phyloP scores from a whole-genome alignment of 1,140 invertebrate genomes.

The Diuraphis noxia region DNA sequence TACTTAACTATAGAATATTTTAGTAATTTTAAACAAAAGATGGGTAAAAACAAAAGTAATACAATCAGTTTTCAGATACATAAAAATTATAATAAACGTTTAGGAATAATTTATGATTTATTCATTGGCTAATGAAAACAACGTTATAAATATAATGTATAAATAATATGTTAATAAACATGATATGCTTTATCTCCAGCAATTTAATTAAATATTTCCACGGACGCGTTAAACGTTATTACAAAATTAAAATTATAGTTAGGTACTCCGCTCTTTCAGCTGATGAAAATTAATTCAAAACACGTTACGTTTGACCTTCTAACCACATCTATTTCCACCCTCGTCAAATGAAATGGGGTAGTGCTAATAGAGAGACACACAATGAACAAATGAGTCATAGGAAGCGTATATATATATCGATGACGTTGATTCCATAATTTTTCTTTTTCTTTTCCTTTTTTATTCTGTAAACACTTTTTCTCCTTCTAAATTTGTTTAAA shows the following conservation, averaged over 20 bases:
- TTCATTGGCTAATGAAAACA: neutral
- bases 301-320: conserved; percentile 29
- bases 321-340: conserved; percentile 44
- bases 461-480: too few species aligned
- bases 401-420: neutral
- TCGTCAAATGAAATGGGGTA: neutral
- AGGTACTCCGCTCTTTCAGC: neutral
- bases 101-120: neutral
- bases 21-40: neutral
- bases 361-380: conserved; percentile 47
- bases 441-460: too few species aligned
- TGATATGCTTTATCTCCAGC: neutral
- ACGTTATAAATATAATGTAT: neutral
- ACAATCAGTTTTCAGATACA: neutral
- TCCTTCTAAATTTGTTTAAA: too few species aligned
- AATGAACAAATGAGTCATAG: conserved; percentile 42
- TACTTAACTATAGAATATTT: neutral
- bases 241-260: conserved; percentile 7
- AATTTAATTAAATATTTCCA: conserved; percentile 28
- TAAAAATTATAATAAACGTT: neutral
- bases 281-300: conserved; percentile 29
- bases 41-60: neutral
- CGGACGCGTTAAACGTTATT: neutral
- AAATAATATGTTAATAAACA: neutral
- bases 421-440: conserved; percentile 11